phyloP scores from a whole-genome alignment of 1,140 invertebrate species.

The Drosophila sturtevanti region DNA sequence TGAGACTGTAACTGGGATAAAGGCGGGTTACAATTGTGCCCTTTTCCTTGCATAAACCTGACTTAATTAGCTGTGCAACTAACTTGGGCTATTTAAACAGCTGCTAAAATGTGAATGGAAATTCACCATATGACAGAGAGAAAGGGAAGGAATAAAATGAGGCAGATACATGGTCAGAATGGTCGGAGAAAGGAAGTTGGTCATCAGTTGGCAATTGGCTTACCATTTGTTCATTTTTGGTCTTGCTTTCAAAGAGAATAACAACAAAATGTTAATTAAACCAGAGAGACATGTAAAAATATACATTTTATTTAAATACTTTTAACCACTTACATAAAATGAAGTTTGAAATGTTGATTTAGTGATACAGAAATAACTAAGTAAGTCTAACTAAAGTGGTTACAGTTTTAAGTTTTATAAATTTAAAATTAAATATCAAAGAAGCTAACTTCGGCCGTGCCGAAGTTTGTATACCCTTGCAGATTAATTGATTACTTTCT shows the following conservation, averaged over 20 bases:
- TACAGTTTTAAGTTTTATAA: too few relatives aligned
- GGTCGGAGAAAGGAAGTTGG: neutral
- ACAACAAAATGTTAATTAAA: constrained; percentile 54
- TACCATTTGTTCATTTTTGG: constrained; percentile 41
- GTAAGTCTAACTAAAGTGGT: too few relatives aligned
- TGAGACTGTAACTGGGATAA: neutral
- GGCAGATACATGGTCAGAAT: neutral
- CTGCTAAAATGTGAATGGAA: constrained; percentile 41
- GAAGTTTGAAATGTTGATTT: neutral
- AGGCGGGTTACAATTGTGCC: neutral
- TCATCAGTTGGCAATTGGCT: constrained; percentile 38
- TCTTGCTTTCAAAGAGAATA: constrained; percentile 26
- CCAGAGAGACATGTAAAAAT: constrained; percentile 18
- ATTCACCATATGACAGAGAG: neutral
- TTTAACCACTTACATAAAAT: neutral
- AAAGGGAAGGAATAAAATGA: neutral
- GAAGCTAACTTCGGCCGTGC: too few relatives aligned
- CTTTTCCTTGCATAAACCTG: constrained; percentile 71
- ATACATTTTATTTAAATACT: constrained; percentile 12
- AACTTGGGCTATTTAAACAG: constrained; percentile 77
- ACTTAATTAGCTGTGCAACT: constrained; percentile 77
- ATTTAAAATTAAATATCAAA: too few relatives aligned
- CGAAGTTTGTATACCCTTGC: too few relatives aligned
- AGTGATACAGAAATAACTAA: neutral
- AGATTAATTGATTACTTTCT: too few relatives aligned